Evolutionary conservation across 2,888 invertebrate species (phyloP).

Genomic region (Mantis religiosa): DNA sequence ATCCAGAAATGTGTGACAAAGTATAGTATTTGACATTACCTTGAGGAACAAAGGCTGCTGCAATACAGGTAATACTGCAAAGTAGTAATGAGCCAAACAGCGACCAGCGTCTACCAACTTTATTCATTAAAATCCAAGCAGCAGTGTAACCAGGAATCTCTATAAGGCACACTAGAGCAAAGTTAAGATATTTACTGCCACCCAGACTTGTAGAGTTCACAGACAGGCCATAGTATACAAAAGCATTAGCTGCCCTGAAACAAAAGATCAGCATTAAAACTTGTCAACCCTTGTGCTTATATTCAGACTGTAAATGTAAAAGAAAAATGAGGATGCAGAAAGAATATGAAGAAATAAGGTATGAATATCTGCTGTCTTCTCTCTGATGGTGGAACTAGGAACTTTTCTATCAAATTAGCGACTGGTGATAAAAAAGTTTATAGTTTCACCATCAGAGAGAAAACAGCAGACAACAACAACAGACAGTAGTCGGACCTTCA

Average conservation of each 20-base stretch:
- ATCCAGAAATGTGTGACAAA: neutral
- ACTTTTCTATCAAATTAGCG: no score
- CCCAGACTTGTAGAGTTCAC: conserved; percentile 36
- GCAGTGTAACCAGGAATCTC: conserved; percentile 58
- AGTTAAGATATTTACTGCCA: conserved; percentile 36
- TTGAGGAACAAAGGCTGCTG: conserved; percentile 51
- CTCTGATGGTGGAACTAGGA: no score
- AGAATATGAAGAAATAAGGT: neutral
- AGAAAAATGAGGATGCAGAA: neutral
- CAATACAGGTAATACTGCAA: conserved; percentile 52
- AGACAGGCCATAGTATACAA: conserved; percentile 38
- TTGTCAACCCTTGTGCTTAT: no score
- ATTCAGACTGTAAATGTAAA: neutral
- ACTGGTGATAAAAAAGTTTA: no score
- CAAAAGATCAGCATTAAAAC: neutral
- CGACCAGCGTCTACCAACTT: conserved; percentile 50
- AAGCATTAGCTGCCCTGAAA: conserved; percentile 36
- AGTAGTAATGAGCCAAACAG: conserved; percentile 51
- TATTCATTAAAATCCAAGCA: conserved; percentile 42
- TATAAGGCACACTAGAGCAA: conserved; percentile 37
- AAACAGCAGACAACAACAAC: no score
- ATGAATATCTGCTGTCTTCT: no score
- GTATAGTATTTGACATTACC: conserved; percentile 38
- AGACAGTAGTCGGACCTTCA: no score
- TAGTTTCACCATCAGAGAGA: no score